Conservation (phyloP, 2,113 vertebrate species). For the Burhinus oedicnemus region DNA sequence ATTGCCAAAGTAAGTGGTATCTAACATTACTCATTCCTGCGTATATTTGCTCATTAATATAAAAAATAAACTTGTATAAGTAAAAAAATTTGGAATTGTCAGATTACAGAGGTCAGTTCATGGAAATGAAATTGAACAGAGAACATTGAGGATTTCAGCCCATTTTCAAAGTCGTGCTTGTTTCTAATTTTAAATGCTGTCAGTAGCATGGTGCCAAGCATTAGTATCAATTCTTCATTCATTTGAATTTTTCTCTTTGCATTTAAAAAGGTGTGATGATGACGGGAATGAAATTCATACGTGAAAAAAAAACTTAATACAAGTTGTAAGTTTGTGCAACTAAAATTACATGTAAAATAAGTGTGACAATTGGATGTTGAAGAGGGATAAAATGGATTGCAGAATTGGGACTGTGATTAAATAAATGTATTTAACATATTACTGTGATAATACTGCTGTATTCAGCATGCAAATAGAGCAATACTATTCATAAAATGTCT, state of each 20-base stretch:
- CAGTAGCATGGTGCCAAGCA: neutral
- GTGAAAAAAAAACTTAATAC: neutral
- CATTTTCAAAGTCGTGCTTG: neutral
- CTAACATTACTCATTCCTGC: neutral
- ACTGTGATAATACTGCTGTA: neutral
- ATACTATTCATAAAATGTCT: neutral
- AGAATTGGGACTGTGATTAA: neutral
- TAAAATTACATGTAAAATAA: neutral
- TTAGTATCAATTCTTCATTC: neutral
- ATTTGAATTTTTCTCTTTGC: neutral
- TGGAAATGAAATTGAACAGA: neutral
- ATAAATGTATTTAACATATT: neutral
- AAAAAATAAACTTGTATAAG: neutral
- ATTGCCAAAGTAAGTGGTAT: constrained; percentile 89
- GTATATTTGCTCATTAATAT: neutral
- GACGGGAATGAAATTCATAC: neutral
- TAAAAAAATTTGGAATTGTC: neutral
- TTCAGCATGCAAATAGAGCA: neutral
- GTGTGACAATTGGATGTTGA: neutral
- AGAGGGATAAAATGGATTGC: neutral
- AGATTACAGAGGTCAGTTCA: neutral
- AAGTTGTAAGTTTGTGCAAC: neutral
- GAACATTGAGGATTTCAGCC: neutral
- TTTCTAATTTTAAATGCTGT: neutral
- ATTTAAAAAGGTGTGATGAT: neutral